These are phyloP conservation scores for Vireo altiloquus DNA, from an alignment of 2,113 vertebrate genomes.

Conservation along the genomic window DNA sequence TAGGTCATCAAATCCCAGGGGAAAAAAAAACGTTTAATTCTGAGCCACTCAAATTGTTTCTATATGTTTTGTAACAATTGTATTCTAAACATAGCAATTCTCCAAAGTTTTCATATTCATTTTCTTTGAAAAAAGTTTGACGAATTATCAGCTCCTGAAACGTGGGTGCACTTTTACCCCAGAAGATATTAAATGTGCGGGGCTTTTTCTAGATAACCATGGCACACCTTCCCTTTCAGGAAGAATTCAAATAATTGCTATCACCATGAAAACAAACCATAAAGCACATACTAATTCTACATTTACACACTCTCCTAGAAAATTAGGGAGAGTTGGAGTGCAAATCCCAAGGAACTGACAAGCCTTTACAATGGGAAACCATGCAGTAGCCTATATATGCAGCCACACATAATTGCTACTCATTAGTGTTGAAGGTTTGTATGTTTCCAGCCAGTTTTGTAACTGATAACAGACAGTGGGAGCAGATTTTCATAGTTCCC, in stretches of 20 bases:
- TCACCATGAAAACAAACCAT: background rate
- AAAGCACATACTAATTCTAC: background rate
- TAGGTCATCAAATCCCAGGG: background rate
- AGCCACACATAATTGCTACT: background rate
- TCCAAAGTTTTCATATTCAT: background rate
- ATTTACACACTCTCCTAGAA: background rate
- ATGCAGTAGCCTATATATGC: background rate
- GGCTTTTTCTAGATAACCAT: background rate
- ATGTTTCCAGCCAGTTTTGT: background rate
- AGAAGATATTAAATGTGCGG: background rate
- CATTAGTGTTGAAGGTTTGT: background rate
- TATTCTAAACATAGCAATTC: background rate
- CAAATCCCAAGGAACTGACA: background rate
- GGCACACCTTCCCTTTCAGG: background rate
- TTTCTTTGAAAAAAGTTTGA: background rate
- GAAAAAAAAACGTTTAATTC: background rate
- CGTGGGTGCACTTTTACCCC: background rate
- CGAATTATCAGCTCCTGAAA: background rate
- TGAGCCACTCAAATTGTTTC: background rate
- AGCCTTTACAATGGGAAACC: background rate
- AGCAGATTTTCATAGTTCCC: background rate
- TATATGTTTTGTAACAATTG: background rate
- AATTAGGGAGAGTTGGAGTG: background rate
- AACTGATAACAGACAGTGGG: background rate
- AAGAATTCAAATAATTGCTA: background rate